Evolutionary conservation across 2,888 invertebrate genomes (phyloP).

Genomic region (Dasypogon diadema): DNA sequence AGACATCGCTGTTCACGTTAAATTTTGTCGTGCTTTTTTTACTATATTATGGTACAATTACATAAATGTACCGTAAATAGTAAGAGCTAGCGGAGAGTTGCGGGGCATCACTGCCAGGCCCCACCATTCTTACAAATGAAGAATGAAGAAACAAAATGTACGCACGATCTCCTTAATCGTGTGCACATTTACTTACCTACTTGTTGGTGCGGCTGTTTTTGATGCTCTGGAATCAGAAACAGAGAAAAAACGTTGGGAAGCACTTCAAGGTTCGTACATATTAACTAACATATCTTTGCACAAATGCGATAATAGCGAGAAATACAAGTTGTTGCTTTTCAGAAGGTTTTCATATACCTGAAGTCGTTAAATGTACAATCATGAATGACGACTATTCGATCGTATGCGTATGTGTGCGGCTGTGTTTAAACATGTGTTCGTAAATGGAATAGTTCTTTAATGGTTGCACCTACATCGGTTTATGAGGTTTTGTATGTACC

Average conservation of each 20-base stretch:
- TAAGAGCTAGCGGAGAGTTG: conserved; percentile 27
- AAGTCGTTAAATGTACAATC: no score
- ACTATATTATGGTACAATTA: conserved; percentile 47
- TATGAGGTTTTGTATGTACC: no score
- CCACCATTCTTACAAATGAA: conserved; percentile 63
- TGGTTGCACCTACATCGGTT: no score
- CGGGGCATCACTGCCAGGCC: conserved; percentile 48
- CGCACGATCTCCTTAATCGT: conserved; percentile 99
- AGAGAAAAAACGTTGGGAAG: conserved; percentile 90
- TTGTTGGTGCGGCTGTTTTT: conserved; percentile 99
- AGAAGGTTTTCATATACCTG: no score
- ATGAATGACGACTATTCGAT: no score
- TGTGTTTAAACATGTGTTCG: no score
- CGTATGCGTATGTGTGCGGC: no score
- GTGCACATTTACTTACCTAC: conserved; percentile 99
- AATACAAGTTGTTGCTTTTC: no score
- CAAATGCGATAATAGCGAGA: background rate
- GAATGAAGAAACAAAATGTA: conserved; percentile 99
- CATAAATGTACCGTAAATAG: conserved; percentile 38
- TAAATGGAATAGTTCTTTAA: no score
- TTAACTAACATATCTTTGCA: background rate
- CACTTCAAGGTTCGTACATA: conserved; percentile 79
- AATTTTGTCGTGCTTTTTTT: conserved; percentile 1
- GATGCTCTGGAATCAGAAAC: conserved; percentile 97
- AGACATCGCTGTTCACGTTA: no score